Conservation (phyloP, 2,888 invertebrate genomes). For the Toxonevra muliebris region DNA sequence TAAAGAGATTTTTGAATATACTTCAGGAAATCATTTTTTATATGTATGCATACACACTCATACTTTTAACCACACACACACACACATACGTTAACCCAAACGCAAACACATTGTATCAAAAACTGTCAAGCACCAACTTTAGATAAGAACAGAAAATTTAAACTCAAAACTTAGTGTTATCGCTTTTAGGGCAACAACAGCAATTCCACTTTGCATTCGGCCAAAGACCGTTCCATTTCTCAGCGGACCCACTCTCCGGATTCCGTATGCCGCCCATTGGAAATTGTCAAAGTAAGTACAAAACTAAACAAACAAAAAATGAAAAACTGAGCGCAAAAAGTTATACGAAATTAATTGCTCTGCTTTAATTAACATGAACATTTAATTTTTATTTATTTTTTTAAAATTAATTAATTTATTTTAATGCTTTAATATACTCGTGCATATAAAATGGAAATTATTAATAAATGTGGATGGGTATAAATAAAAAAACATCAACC, state of each 20-base stretch:
- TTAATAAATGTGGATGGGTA: too few relatives aligned
- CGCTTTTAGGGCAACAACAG: slow-evolving; percentile 94
- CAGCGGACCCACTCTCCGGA: slow-evolving; percentile 85
- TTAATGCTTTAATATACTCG: too few relatives aligned
- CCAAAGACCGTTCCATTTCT: slow-evolving; percentile 87
- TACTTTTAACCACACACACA: slow-evolving; percentile 4
- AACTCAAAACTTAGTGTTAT: slow-evolving; percentile 77
- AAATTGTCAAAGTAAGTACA: slow-evolving; percentile 88
- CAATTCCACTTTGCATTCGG: slow-evolving; percentile 94
- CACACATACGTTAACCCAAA: not conserved
- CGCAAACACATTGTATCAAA: slow-evolving; percentile 21
- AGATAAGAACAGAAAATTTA: slow-evolving; percentile 65
- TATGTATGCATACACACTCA: not conserved
- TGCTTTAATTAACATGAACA: too few relatives aligned
- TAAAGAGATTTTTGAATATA: too few relatives aligned
- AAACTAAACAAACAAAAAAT: not conserved
- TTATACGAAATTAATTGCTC: too few relatives aligned
- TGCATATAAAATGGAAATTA: too few relatives aligned
- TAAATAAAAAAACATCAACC: too few relatives aligned
- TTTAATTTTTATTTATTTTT: too few relatives aligned
- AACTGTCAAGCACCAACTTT: slow-evolving; percentile 23
- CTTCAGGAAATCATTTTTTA: too few relatives aligned
- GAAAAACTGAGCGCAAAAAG: too few relatives aligned
- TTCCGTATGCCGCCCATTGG: slow-evolving; percentile 91
- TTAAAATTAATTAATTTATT: too few relatives aligned